Evolutionary conservation across 2,888 invertebrate genomes (phyloP), one percentile per base, ranked within the genome.

Genomic region (Phengaris arion): DNA sequence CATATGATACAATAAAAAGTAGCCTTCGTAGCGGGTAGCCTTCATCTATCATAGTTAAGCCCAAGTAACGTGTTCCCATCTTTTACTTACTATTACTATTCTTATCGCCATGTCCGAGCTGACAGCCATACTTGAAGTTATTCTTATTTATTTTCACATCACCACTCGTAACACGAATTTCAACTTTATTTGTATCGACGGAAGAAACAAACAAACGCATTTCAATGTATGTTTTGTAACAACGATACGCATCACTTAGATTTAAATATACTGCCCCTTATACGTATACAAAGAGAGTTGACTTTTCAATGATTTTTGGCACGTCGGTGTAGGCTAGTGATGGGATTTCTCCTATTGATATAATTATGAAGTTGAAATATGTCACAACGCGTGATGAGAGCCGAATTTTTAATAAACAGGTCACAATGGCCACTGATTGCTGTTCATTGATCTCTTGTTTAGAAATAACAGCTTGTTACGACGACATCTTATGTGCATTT

Each of bases 321-420:
- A 68, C 5, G 6, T 0, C 5, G 51, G 46, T 8, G 57, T 22
- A 9, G 22, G n/a, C 59, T 64, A 22, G 35, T 52, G 51, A 69
- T 75, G 68, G 78, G 75, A 70, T 48, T 77, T 76, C 75, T 77
- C 68, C 75, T 76, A 76, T 80, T 76, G 78, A 77, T 79, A 77
- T 79, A 78, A 79, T 79, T 80, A 80, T 77, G 75, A 70, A 75
- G 77, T 76, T 78, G 79, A 76, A 75, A 79, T 79, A 77, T 79
- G 78, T 78, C 77, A 77, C 68, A 74, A 70, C 76, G 74, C 76
- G 68, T 77, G 77, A 77, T 77, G 76, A 69, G 74, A 77, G 77
- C 76, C 76, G 76, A 76, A 75, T 79, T 79, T 78, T 76, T 79
- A 75, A 77, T 77, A 75, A 78, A 76, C 76, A 75, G 78, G 77